Conservation (phyloP, 2,113 vertebrate species). For the Oreochromis tanganicae region DNA sequence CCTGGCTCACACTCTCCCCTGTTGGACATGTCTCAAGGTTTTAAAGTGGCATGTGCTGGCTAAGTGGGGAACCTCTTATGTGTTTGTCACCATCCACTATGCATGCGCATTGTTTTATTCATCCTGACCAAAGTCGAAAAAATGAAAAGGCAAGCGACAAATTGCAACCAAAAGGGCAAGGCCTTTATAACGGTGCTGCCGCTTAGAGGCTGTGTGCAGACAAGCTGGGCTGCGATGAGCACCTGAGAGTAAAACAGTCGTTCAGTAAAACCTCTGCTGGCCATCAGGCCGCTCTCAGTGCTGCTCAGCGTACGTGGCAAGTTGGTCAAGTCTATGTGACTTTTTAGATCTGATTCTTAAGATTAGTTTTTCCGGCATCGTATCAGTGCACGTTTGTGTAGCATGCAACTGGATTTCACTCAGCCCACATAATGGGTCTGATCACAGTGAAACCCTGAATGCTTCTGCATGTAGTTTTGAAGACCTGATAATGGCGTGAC, state of each 20-base stretch:
- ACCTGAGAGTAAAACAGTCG: neutral
- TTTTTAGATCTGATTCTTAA: neutral
- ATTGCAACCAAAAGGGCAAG: neutral
- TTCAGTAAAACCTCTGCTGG: neutral
- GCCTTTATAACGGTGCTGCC: neutral
- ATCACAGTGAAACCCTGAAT: neutral
- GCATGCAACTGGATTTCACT: neutral
- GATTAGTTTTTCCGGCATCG: neutral
- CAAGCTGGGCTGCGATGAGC: neutral
- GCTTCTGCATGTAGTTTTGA: neutral
- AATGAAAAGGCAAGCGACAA: neutral
- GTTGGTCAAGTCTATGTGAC: neutral
- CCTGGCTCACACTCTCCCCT: neutral
- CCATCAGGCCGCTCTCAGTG: neutral
- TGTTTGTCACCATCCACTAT: conserved; percentile 57
- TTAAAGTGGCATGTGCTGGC: conserved; percentile 5
- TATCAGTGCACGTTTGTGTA: neutral
- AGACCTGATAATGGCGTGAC: neutral
- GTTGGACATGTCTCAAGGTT: conserved; percentile 11
- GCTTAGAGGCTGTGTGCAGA: neutral
- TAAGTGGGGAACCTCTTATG: conserved; percentile 18
- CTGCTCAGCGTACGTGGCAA: neutral
- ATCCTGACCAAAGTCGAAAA: neutral
- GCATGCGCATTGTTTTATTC: conserved; percentile 47
- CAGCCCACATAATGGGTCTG: neutral